Base-by-base conservation (phyloP, 2,113 vertebrate species). In the Brachirus orientalis region DNA sequence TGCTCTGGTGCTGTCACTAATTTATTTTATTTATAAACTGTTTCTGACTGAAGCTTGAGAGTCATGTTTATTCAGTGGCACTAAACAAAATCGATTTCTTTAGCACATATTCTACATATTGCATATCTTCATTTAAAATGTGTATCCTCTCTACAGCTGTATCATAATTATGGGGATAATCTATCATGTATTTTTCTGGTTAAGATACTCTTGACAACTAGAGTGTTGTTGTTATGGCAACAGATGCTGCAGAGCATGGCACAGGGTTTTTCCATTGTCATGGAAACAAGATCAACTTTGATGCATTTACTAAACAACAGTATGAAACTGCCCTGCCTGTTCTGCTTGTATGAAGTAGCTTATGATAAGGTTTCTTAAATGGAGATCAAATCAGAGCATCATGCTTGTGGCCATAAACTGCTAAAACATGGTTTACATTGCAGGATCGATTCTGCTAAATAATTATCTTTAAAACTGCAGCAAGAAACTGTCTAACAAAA, bases 151-250 rank as follows among this genome's bases (percentile, higher is more conserved):
- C 56, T 10, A 11, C 56, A 45, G 12, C 33, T 55, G 50, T 57
- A 33, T 75, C n/a, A 61, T 43, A 22, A 36, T 0, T 17, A 52
- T 10, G 1, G 14, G 28, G 35, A 70, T 85, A 63, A 62, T 53
- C 54, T 52, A 59, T 71, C 63, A 45, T 51, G 43, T 65, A 16
- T 86, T 53, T n/a, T 56, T 69, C 18, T 69, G 58, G 22, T 62
- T 17, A 40, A 77, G 63, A 59, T 48, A 52, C 46, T 77, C 63
- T 28, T 33, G 55, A 77, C 67, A 64, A 75, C 59, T 57, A 63
- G 60, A 28, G 45, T 72, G 33, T 36, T 20, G 89, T 91, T 82
- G 87, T 82, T 80, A 84, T 85, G 84, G 87, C 72, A 86, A 91
- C 84, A 80, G 81, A 88, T 87, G 83, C 72, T 88, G 78, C 77